phyloP scores from a whole-genome alignment of 2,113 vertebrate species.

The Lagopus leucura region DNA sequence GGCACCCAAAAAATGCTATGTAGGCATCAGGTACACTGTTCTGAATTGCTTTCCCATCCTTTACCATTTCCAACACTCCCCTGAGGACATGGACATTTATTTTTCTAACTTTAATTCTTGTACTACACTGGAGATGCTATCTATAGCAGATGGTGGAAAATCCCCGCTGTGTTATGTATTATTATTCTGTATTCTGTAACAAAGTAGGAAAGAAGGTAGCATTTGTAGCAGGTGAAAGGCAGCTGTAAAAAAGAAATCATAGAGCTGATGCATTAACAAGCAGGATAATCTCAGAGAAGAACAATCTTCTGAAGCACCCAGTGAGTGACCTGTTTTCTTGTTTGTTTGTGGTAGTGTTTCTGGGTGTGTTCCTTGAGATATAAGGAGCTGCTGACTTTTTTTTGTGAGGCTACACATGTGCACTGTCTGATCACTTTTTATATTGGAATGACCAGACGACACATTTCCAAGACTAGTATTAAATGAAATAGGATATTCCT shows the following conservation, averaged over 20 bases:
- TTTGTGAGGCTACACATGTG: slow-evolving; percentile 6
- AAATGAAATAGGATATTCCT: slow-evolving; percentile 62
- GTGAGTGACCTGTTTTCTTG: background rate
- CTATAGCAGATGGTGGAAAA: slow-evolving; percentile 29
- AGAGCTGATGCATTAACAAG: background rate
- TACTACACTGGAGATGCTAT: background rate
- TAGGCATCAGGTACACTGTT: background rate
- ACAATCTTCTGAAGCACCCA: background rate
- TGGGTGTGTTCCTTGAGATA: background rate
- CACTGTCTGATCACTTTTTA: slow-evolving; percentile 39
- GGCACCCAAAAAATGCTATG: background rate
- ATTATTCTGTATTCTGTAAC: background rate
- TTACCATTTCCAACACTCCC: background rate
- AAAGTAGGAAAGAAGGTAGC: background rate
- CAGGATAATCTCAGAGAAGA: background rate
- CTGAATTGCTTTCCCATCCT: background rate
- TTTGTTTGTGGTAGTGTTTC: background rate
- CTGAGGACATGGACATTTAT: background rate
- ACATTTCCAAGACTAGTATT: slow-evolving; percentile 33
- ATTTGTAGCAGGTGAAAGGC: background rate
- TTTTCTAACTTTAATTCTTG: background rate
- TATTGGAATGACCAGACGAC: background rate
- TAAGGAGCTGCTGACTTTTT: slow-evolving; percentile 8
- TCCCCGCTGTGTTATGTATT: background rate
- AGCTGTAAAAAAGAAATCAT: background rate